These are phyloP conservation scores for Spilosoma lubricipeda DNA, from an alignment of 2,888 invertebrate species.

Conservation along the genomic window DNA sequence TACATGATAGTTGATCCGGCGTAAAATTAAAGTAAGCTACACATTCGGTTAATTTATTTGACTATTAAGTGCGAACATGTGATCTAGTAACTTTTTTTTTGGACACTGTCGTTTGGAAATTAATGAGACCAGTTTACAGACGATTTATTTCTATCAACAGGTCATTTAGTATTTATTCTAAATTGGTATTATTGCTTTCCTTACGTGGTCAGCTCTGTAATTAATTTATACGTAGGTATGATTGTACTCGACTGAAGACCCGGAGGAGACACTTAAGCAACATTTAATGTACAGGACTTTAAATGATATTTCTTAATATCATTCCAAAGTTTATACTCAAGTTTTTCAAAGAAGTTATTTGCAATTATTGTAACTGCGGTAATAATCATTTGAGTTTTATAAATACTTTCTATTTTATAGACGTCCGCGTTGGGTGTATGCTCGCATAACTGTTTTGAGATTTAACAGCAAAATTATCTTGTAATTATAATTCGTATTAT, in stretches of 20 bases:
- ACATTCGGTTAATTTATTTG: constrained; percentile 82
- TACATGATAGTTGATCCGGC: constrained; percentile 79
- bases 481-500: constrained; percentile 84
- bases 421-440: constrained; percentile 69
- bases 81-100: constrained; percentile 81
- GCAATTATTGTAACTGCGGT: constrained; percentile 59
- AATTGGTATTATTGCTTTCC: constrained; percentile 81
- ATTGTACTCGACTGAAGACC: constrained; percentile 53
- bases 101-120: constrained; percentile 81
- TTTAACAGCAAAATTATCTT: constrained; percentile 83
- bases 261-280: constrained; percentile 53
- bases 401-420: constrained; percentile 77
- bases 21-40: constrained; percentile 80
- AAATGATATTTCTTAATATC: constrained; percentile 82
- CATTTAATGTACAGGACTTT: constrained; percentile 66
- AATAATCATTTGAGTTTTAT: constrained; percentile 69
- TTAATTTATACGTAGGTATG: constrained; percentile 69
- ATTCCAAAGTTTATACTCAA: constrained; percentile 75
- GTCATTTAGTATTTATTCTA: constrained; percentile 70
- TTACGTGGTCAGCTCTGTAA: constrained; percentile 73
- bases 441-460: constrained; percentile 79
- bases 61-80: constrained; percentile 84
- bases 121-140: constrained; percentile 81
- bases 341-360: constrained; percentile 61
- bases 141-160: constrained; percentile 75